Conservation (phyloP, 2,113 vertebrate genomes). For the Serinus canaria region DNA sequence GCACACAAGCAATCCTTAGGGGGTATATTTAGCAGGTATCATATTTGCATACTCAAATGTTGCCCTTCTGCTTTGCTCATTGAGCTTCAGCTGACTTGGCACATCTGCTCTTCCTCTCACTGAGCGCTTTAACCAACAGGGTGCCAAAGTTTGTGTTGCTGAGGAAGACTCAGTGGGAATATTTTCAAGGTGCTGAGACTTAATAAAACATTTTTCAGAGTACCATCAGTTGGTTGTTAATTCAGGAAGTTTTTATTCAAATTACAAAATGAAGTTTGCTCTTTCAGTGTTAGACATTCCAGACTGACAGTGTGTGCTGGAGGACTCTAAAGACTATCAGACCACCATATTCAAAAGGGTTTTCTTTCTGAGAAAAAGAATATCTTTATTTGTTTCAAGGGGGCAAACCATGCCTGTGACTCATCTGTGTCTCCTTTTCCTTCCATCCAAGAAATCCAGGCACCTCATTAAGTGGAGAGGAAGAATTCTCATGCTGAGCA, state of each 20-base stretch:
- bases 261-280: not conserved
- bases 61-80: not conserved
- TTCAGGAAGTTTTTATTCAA: not conserved
- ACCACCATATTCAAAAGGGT: not conserved
- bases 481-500: not conserved
- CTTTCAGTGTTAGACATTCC: not conserved
- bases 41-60: not conserved
- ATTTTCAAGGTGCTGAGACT: not conserved
- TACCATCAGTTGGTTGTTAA: not conserved
- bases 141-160: not conserved
- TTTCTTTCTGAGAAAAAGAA: not conserved
- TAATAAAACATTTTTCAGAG: not conserved
- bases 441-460: not conserved
- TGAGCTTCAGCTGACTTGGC: slow-evolving; percentile 2
- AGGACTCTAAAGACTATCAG: not conserved
- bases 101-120: slow-evolving; percentile 4
- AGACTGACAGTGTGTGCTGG: not conserved
- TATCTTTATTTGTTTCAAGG: not conserved
- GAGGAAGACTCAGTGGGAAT: not conserved
- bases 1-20: not conserved
- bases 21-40: not conserved
- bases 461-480: not conserved
- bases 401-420: not conserved
- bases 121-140: not conserved
- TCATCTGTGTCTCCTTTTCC: not conserved